Evolutionary conservation across 2,113 vertebrate genomes (phyloP), one percentile per base, ranked within the genome.

Genomic region (Lates calcarifer): DNA sequence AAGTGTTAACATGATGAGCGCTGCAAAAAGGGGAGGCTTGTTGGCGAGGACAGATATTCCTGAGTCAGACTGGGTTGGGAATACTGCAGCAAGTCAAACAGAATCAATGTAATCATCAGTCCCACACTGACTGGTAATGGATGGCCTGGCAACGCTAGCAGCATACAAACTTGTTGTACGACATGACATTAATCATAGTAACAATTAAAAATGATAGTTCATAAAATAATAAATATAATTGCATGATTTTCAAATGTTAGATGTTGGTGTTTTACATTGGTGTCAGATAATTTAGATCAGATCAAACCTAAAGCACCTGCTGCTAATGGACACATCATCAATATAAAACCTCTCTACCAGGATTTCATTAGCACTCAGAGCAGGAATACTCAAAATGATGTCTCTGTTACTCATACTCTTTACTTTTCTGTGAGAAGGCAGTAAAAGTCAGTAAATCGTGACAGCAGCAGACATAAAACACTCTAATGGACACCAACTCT

Each of bases 1-100:
- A 65, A 66, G 81, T 76, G 90, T 81, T 79, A 87, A 91, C 79
- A 64, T 83, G 88, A 93, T 90, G 89, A 92, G 86, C 84, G 89
- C 68, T 70, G 85, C 88, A 66, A 53, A 66, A 87, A 65, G 29
- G 13, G 12, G 58, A 79, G 56, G 75, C 80, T 87, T 77, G 84
- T 90, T 92, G 86, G 87, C 15, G 10, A 49, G 43, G 82, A 63
- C 58, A 28, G 62, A 82, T 86, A 82, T 81, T 83, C 71, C 90
- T 85, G 84, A 90, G 83, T 90, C 85, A 87, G 84, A 70, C 60
- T 68, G 82, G 70, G 88, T 68, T 84, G 92, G 88, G 87, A 92
- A 90, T 87, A 84, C 43, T 73, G 85, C 77, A 45, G 51, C 60
- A 33, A 84, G 72, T 84, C 90, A 60, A 65, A 86, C 20, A 68